Conservation (phyloP, 2,113 vertebrate species). For the Pedetes capensis region DNA sequence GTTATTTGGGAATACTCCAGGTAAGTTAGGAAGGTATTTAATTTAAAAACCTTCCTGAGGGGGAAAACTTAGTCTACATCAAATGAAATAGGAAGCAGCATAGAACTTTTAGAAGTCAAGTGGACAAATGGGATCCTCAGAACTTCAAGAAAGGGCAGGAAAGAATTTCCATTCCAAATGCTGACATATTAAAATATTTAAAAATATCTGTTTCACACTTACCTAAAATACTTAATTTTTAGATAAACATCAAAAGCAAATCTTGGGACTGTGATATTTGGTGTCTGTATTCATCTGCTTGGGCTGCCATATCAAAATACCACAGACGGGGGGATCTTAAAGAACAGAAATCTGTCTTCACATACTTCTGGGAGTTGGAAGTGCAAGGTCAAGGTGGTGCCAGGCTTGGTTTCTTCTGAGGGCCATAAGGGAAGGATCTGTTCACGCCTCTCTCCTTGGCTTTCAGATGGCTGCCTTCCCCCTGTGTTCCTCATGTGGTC, state of each 20-base stretch:
- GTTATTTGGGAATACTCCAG: slow-evolving; percentile 67
- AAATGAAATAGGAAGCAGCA: neutral
- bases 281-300: neutral
- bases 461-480: neutral
- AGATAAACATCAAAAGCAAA: slow-evolving; percentile 1
- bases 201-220: slow-evolving; percentile 15
- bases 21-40: slow-evolving; percentile 58
- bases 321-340: neutral
- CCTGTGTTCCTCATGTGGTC: neutral
- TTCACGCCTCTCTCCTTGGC: neutral
- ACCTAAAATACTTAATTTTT: neutral
- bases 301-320: neutral
- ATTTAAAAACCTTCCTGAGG: slow-evolving; percentile 70
- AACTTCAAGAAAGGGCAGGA: slow-evolving; percentile 32
- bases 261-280: neutral
- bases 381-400: neutral
- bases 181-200: neutral
- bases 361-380: neutral
- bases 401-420: neutral
- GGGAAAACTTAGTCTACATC: slow-evolving; percentile 5
- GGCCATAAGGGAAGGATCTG: too few species aligned
- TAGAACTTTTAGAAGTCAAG: slow-evolving; percentile 68
- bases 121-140: neutral
- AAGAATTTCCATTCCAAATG: neutral
- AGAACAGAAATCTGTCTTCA: neutral